Evolutionary conservation across 2,888 invertebrate species (phyloP), one percentile per base, ranked within the genome.

Genomic region (Helleia helle): DNA sequence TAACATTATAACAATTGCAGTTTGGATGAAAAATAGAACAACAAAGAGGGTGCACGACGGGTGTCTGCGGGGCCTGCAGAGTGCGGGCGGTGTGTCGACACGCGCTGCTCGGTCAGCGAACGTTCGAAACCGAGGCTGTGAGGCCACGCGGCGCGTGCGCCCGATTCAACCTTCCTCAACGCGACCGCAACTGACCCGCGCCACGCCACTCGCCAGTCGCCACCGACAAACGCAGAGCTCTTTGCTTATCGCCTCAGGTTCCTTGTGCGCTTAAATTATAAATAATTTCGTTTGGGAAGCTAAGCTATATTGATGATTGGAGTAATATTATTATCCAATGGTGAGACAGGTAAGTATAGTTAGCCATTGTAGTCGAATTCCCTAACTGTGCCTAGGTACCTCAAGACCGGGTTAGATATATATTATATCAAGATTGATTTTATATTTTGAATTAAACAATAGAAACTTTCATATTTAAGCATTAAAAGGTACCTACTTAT

Each of bases 121-220:
- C 83, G 83, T 65, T 68, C 64, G 79, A 57, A 81, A 79, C 76
- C 81, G 57, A 58, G 55, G 72, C 74, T 43, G 26, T 58, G 75
- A 75, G 75, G 81, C 84, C 70, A 51, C 53, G 44, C 65, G 71
- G 75, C 80, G 77, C 79, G 79, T 80, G 83, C 75, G 77, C 71
- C 76, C 81, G 76, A 77, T 79, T 80, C 81, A 83, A 83, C 84
- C 84, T 84, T 83, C 81, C 84, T 83, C 84, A 84, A 84, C 63
- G 77, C 80, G 81, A 83, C 84, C 81, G 83, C 81, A 71, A 70
- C 81, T 84, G 81, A 83, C 81, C 83, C 74, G 76, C 77, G 65
- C 63, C 56, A 50, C 57, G 56, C 50, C n/a, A n/a, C n/a, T n/a
- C n/a, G n/a, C n/a, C n/a, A n/a, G n/a, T n/a, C n/a, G n/a, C n/a